Evolutionary conservation across 2,888 invertebrate genomes (phyloP), one percentile per base, ranked within the genome.

Genomic region (Eupithecia tripunctaria): DNA sequence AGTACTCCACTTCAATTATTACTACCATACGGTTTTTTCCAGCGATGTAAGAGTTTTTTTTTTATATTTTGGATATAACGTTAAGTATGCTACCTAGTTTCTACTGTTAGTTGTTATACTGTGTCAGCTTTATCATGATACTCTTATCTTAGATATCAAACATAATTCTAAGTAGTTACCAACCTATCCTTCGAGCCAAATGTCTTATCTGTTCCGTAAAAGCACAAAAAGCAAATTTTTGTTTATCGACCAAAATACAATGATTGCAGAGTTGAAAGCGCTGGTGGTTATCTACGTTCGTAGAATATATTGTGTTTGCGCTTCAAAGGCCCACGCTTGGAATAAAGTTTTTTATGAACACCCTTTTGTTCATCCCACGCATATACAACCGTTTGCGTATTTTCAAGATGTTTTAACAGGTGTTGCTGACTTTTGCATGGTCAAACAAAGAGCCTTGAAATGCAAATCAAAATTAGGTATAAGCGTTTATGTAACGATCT

Each of bases 101-200:
- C 41, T 69, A 41, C 68, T 72, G 70, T 14, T 56, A 32, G 29
- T 47, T 72, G 69, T 67, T 60, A 25, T 51, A 68, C 70, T 68
- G 71, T 74, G 73, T 29, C 68, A 62, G 27, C 32, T 67, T 64
- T 70, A 70, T 72, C 69, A 25, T 68, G n/a, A 15, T 66, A 70
- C 41, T 51, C 67, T 73, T 75, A 74, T 76, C 77, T 72, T 64
- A 70, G 72, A 76, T 74, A 76, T 51, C 68, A 74, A 75, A 70
- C 70, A 71, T 21, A 67, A 59, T 76, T 62, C 29, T 29, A 36
- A 36, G 63, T 63, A 51, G 3, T n/a, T 18, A 36, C 62, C 15
- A 4, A 14, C n/a, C 36, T 78, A 74, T 79, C 18, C 73, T 56
- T 32, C 63, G 41, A 68, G 74, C 72, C 72, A 71, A 51, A 25